These are phyloP conservation scores for Eolophus roseicapilla DNA, from an alignment of 2,113 vertebrate genomes.

Conservation along the genomic window DNA sequence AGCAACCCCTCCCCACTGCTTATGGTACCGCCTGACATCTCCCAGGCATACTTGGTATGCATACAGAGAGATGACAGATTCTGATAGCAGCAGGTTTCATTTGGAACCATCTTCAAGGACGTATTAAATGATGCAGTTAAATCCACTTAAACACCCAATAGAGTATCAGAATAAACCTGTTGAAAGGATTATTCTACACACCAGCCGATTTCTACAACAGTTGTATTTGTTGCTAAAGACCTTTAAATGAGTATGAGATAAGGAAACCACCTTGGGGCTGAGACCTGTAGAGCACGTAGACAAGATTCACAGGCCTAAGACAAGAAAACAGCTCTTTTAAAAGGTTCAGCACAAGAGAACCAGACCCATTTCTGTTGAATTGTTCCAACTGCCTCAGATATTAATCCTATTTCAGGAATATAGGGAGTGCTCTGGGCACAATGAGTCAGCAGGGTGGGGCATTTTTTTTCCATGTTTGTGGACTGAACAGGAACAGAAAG, in stretches of 20 bases:
- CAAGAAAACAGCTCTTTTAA: conserved; percentile 1
- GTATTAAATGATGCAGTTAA: background rate
- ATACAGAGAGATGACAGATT: background rate
- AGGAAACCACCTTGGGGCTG: conserved; percentile 5
- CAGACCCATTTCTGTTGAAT: background rate
- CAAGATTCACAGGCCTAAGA: background rate
- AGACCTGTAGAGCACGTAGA: background rate
- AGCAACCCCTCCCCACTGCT: background rate
- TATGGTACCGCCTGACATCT: background rate
- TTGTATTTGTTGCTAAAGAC: conserved; percentile 24
- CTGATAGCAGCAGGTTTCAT: background rate
- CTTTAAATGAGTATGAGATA: background rate
- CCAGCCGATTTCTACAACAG: background rate
- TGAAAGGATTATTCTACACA: conserved; percentile 38
- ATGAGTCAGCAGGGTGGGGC: conserved; percentile 59
- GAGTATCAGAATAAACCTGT: conserved; percentile 28
- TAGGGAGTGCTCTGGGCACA: conserved; percentile 15
- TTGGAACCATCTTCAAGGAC: conserved; percentile 34
- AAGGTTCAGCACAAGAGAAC: background rate
- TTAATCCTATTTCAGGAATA: conserved; percentile 48
- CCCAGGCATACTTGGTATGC: background rate
- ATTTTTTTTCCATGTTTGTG: conserved; percentile 37
- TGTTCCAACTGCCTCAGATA: conserved; percentile 1
- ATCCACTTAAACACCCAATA: conserved; percentile 8
- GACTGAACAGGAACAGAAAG: conserved; percentile 20